These are phyloP conservation scores for Microplitis mediator DNA, from an alignment of 1,140 invertebrate species.

Conservation along the genomic window DNA sequence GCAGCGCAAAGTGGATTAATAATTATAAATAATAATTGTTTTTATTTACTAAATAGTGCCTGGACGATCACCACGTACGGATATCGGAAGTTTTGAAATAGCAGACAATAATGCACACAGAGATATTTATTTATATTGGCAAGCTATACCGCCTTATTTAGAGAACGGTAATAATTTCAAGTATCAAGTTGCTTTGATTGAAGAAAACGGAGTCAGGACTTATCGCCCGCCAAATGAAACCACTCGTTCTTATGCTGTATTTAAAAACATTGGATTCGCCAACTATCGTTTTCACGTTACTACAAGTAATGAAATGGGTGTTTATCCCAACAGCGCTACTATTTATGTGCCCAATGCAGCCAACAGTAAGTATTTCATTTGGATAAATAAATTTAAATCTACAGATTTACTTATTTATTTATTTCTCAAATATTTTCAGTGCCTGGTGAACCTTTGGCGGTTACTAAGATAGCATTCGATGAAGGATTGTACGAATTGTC, in stretches of 20 bases:
- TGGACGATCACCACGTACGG: conserved; percentile 66
- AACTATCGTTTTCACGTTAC: conserved; percentile 63
- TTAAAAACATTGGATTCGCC: conserved; percentile 57
- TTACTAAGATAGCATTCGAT: conserved; percentile 73
- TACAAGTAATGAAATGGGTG: conserved; percentile 66
- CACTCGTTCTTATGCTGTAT: conserved; percentile 63
- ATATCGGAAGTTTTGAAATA: conserved; percentile 70
- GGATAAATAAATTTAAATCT: neutral
- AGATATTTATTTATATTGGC: conserved; percentile 74
- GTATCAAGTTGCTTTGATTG: conserved; percentile 52
- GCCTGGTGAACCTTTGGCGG: conserved; percentile 62
- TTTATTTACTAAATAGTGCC: conserved; percentile 56
- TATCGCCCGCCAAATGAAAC: conserved; percentile 52
- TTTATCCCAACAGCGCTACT: conserved; percentile 62
- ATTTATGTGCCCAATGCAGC: conserved; percentile 67
- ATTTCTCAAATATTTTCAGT: conserved; percentile 44
- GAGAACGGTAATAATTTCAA: conserved; percentile 67
- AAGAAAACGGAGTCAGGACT: conserved; percentile 51
- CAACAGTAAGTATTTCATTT: conserved; percentile 60
- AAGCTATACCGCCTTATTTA: conserved; percentile 67
- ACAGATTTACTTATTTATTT: neutral
- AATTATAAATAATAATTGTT: neutral
- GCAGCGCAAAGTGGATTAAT: neutral
- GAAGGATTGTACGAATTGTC: conserved; percentile 73
- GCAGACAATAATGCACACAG: conserved; percentile 57